Conservation (phyloP, 1,140 invertebrate genomes). For the Polypedilum pembai region DNA sequence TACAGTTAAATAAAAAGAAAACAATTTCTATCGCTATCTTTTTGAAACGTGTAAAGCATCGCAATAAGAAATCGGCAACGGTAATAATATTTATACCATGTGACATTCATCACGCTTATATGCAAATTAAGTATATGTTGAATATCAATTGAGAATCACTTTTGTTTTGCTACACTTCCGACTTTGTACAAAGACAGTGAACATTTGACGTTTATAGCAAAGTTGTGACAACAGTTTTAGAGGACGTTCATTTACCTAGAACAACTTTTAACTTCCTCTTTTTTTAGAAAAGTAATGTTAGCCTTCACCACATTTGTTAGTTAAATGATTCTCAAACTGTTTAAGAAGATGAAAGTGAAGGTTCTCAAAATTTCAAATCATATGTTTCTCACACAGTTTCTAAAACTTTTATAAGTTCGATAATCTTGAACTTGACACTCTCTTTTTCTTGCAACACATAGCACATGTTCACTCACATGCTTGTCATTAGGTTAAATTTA, state of each 20-base stretch:
- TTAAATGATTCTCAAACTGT: background rate
- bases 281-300: background rate
- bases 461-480: background rate
- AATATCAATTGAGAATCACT: background rate
- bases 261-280: background rate
- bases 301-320: background rate
- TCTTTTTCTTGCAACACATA: background rate
- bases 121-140: background rate
- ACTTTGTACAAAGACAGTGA: background rate
- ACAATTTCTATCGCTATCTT: no score
- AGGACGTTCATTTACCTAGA: background rate
- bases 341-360: background rate
- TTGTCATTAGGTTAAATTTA: background rate
- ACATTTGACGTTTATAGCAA: background rate
- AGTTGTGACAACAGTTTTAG: background rate
- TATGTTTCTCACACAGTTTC: background rate
- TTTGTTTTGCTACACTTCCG: background rate
- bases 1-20: no score
- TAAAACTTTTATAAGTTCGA: background rate
- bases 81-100: no score
- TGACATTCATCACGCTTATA: background rate
- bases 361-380: background rate
- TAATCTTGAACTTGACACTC: slow-evolving; percentile 17
- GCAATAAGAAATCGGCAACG: no score
- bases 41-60: no score